Base-by-base conservation (phyloP, 2,113 vertebrate genomes). In the Pelvicachromis taeniatus region DNA sequence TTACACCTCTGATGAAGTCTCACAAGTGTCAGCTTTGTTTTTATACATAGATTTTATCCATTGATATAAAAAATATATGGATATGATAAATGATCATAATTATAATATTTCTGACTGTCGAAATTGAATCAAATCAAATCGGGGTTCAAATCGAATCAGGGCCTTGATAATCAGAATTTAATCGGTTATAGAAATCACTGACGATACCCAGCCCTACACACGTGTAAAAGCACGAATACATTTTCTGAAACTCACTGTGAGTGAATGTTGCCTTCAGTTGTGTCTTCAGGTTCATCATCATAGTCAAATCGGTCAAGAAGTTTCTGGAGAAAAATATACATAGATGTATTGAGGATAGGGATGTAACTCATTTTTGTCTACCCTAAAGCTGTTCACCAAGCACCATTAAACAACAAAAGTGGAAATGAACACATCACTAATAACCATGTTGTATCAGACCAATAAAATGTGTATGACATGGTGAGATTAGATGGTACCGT, bases 291-390 rank as follows among this genome's bases (percentile, higher is more conserved):
- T 85, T 99, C 98, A 92, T 99, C 98, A 73, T 99, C 98, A 19
- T 99, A 99, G 88, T 99, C 98, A 94, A 99, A 99, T 63, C 97
- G 96, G 90, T 98, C 98, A 38, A 99, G 96, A 26, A 99, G 96
- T 95, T 97, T 97, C 97, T 99, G 87, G 10, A 16, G 94, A 84
- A 83, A 77, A 3, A 73, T 2, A n/a, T 3, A 23, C 1, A 58
- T 3, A 40, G 4, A 48, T 50, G 45, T 11, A 58, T 45, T 21
- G n/a, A 38, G 23, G 16, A 75, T 8, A 29, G 40, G 40, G 13
- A 45, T 17, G 23, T 14, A 14, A 70, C 65, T 26, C 21, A 14
- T 45, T 70, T 70, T 45, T 70, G 38, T 9, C 0, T 26, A 70
- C 13, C 65, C 40, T 68, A 68, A 68, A 70, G 42, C 40, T 29